phyloP scores from a whole-genome alignment of 2,113 vertebrate species.

The Arvicanthis niloticus region DNA sequence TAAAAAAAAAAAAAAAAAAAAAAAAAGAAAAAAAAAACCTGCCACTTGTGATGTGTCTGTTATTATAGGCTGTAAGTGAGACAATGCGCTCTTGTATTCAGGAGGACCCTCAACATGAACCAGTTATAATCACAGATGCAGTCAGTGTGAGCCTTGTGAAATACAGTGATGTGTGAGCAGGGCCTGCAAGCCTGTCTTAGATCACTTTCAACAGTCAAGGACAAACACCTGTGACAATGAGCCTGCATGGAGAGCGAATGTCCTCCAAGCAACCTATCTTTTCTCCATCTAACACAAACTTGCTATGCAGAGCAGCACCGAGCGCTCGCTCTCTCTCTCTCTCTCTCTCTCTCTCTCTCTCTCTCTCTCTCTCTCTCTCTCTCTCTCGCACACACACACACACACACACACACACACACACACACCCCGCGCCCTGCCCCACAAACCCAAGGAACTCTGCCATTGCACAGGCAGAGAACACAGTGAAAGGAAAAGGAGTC shows the following conservation, averaged over 20 bases:
- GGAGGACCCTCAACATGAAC: conserved; percentile 30
- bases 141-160: background rate
- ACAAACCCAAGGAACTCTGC: background rate
- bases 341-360: too few species aligned
- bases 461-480: background rate
- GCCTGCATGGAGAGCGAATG: background rate
- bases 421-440: background rate
- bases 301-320: background rate
- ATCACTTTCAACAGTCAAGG: background rate
- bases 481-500: background rate
- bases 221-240: background rate
- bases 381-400: too few species aligned
- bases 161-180: background rate
- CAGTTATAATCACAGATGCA: conserved; percentile 6
- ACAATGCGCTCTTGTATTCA: conserved; percentile 22
- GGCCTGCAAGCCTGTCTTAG: background rate
- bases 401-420: too few species aligned
- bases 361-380: too few species aligned
- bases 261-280: background rate
- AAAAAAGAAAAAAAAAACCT: too few species aligned
- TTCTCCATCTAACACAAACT: conserved; percentile 8
- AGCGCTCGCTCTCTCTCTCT: too few species aligned
- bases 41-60: background rate
- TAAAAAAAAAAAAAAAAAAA: too few species aligned
- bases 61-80: background rate